These are phyloP conservation scores for Tamias sibiricus DNA, from an alignment of 2,113 vertebrate species.

Conservation along the genomic window DNA sequence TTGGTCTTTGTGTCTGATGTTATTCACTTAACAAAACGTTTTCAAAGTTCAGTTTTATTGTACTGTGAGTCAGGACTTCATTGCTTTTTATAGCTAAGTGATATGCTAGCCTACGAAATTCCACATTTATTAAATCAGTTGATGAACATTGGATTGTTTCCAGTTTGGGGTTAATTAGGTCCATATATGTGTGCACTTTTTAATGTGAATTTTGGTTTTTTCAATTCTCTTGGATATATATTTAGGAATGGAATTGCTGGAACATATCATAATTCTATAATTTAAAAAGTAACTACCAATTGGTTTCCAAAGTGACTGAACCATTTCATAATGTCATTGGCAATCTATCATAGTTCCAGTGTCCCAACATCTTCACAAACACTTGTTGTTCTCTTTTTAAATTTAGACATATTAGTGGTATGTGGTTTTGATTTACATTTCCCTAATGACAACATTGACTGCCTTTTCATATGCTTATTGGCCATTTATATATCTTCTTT, in stretches of 20 bases:
- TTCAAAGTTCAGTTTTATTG: neutral
- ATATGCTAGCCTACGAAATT: neutral
- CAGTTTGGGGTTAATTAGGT: neutral
- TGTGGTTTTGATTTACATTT: neutral
- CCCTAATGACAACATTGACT: neutral
- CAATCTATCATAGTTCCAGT: neutral
- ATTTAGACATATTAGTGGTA: neutral
- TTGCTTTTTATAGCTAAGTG: neutral
- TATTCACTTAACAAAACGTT: neutral
- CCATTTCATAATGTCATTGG: neutral
- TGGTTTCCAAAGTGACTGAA: neutral
- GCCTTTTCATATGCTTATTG: neutral
- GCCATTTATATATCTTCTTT: neutral
- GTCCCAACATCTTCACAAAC: neutral
- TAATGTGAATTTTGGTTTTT: neutral
- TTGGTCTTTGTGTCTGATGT: neutral
- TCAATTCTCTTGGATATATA: neutral
- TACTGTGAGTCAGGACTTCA: neutral
- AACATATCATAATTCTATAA: neutral
- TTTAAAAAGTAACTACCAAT: neutral
- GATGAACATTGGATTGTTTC: neutral
- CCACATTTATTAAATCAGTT: neutral
- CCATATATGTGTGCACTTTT: neutral
- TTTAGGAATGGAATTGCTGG: neutral
- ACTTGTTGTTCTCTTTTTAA: neutral